A percentile compares a stretch with the other conserved stretches of the same genome.
Evolutionary conservation across 2,797 vertebrate genomes (phyloP).

Genomic region (Margarornis squamiger): DNA sequence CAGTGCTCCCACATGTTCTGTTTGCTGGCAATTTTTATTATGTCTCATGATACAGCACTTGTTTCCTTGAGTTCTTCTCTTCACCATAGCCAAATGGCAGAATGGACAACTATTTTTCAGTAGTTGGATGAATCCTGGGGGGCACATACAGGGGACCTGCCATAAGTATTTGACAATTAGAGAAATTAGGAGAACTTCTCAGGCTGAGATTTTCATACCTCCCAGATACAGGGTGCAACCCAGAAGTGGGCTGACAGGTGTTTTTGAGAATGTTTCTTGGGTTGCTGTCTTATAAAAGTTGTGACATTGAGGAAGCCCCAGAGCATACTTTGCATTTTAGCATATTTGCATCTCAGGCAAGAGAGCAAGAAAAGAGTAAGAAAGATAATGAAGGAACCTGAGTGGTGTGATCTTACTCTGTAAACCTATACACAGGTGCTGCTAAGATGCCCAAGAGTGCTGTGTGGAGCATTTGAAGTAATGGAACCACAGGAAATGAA

Average conservation of each 20-base stretch:
- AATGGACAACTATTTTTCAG: neutral
- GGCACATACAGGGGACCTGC: fast-evolving
- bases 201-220: neutral
- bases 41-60: neutral
- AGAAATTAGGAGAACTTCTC: neutral
- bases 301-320: neutral
- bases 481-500: neutral
- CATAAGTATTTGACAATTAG: neutral
- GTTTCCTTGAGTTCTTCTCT: neutral
- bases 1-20: neutral
- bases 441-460: neutral
- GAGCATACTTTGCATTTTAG: neutral
- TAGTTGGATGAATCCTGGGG: neutral
- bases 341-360: neutral
- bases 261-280: neutral
- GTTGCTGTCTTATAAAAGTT: neutral
- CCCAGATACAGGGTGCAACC: neutral
- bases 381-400: neutral
- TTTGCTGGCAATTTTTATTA: neutral
- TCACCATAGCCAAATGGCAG: neutral
- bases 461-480: neutral
- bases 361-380: neutral
- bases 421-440: neutral
- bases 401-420: neutral
- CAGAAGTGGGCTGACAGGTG: neutral